Evolutionary conservation across 2,888 invertebrate genomes (phyloP), one percentile per base, ranked within the genome.

Genomic region (Watsonalla cultraria): DNA sequence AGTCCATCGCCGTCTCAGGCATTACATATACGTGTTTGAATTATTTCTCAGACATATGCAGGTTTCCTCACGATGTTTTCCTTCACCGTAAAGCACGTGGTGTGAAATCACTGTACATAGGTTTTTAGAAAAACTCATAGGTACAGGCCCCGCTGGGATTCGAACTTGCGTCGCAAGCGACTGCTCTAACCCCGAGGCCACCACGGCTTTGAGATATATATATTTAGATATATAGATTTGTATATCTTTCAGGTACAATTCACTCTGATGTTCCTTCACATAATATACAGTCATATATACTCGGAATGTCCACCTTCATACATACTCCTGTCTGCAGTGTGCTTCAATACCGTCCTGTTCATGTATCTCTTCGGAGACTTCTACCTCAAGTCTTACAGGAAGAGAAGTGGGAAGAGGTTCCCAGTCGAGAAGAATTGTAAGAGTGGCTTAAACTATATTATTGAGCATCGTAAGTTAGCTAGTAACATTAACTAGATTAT

Each of bases 341-440:
- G 64, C 7, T 54, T 67, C 15, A 80, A 83, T 54, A 70, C 66
- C 0, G n/a, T 69, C 0, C 47, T 82, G 2, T 79, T 83, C 46
- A 52, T 79, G 45, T 78, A 74, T 51, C 59, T 83, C 15, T 83
- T 83, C 46, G 73, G 70, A 1, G 70, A 78, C 46, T 83, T 82
- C 58, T 78, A 78, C 48, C 50, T 69, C 5, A 73, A 74, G 42
- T 66, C 72, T 6, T 78, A 76, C 24, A 62, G 49, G 0, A 70
- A 71, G 50, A 66, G 60, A 9, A 56, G 60, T n/a, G 62, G 24
- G 24, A 24, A 24, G 24, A 24, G 24, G 1, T 24, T 24, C 24
- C 24, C 51, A 4, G 61, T 56, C 6, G 53, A 24, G 34, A 50
- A 54, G 15, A 56, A 46, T 14, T 57, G 58, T 6, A 59, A 60